phyloP scores from a whole-genome alignment of 2,888 invertebrate genomes.

The Eupeodes luniger region DNA sequence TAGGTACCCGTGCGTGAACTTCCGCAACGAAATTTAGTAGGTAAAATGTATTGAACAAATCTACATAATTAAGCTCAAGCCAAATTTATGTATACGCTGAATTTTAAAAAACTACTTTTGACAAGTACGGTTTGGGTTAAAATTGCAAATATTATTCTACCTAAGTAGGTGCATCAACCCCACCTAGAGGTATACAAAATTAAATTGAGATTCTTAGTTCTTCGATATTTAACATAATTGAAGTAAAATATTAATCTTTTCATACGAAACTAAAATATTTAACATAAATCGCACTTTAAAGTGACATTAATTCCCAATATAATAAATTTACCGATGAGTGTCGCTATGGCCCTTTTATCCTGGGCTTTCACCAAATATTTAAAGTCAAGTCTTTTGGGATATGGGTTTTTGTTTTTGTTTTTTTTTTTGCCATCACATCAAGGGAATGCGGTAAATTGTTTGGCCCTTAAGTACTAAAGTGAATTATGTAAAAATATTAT shows the following conservation, averaged over 20 bases:
- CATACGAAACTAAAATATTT: neutral
- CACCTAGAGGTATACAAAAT: too few relatives aligned
- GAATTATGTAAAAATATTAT: conserved; percentile 38
- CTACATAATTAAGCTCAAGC: too few relatives aligned
- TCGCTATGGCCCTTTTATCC: neutral
- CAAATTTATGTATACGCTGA: too few relatives aligned
- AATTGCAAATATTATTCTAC: too few relatives aligned
- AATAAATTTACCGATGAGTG: neutral
- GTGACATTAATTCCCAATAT: conserved; percentile 17
- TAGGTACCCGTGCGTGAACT: too few relatives aligned
- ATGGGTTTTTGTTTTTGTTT: neutral
- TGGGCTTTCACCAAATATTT: conserved; percentile 12
- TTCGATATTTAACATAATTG: too few relatives aligned
- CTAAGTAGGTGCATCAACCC: too few relatives aligned
- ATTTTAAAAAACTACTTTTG: too few relatives aligned
- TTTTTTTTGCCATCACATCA: neutral
- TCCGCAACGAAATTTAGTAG: too few relatives aligned
- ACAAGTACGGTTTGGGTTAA: too few relatives aligned
- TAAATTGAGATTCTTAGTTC: too few relatives aligned
- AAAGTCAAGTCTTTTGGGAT: conserved; percentile 17
- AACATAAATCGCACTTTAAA: neutral
- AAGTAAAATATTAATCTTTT: neutral
- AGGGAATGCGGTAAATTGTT: conserved; percentile 29
- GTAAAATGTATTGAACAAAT: too few relatives aligned
- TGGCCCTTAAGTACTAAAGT: conserved; percentile 20